phyloP scores from a whole-genome alignment of 2,113 vertebrate genomes.

The Larimichthys crocea region DNA sequence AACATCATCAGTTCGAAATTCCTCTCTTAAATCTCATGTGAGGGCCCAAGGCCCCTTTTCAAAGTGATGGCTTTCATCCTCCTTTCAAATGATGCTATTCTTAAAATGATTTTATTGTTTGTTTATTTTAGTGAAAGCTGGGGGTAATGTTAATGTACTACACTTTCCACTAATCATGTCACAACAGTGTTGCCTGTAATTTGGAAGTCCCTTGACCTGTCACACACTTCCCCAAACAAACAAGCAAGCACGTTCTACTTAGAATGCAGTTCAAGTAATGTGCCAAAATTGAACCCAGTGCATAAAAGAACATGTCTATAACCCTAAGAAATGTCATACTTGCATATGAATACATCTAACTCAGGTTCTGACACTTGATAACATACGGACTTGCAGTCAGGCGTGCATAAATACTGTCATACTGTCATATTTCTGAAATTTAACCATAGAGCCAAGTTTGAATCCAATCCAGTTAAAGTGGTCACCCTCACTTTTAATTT shows the following conservation, averaged over 20 bases:
- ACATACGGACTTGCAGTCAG: background rate
- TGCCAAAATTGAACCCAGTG: background rate
- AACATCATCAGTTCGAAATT: slow-evolving; percentile 18
- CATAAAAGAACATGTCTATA: background rate
- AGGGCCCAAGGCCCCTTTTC: slow-evolving; percentile 4
- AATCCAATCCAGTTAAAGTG: background rate
- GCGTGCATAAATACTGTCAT: too few species aligned
- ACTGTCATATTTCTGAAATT: background rate
- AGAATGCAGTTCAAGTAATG: background rate
- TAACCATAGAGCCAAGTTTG: too few species aligned
- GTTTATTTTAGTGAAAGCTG: slow-evolving; percentile 42
- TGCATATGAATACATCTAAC: background rate
- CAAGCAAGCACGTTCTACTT: background rate
- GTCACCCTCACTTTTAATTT: background rate
- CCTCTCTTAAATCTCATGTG: background rate
- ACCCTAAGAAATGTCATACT: background rate
- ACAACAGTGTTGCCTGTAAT: slow-evolving; percentile 2
- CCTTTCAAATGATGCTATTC: slow-evolving; percentile 31
- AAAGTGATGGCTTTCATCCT: background rate
- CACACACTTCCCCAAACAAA: slow-evolving; percentile 1
- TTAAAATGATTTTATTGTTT: slow-evolving; percentile 33
- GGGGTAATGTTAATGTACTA: background rate
- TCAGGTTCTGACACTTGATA: background rate
- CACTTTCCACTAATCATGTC: background rate
- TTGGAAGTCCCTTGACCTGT: background rate